Evolutionary conservation across 2,113 vertebrate species (phyloP).

Genomic region (Aplodontia rufa): DNA sequence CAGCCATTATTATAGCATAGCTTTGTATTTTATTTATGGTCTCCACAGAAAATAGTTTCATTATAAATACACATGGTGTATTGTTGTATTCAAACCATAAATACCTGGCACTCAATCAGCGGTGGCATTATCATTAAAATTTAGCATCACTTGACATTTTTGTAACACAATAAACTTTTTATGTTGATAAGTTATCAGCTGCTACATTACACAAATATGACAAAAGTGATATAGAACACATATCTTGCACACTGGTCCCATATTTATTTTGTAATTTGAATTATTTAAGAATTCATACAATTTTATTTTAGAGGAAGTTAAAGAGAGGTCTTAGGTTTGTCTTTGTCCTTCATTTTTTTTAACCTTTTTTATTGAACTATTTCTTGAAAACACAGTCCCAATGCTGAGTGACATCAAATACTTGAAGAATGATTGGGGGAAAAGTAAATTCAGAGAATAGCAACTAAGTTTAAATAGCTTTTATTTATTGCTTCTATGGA

Average conservation of each 20-base stretch:
- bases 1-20: not conserved
- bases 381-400: not conserved
- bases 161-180: constrained; percentile 43
- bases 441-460: not conserved
- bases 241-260: not conserved
- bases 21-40: constrained; percentile 31
- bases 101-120: constrained; percentile 53
- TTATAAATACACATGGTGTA: not conserved
- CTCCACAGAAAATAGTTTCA: not conserved
- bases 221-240: not conserved
- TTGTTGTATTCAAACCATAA: constrained; percentile 60
- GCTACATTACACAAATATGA: not conserved
- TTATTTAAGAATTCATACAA: not conserved
- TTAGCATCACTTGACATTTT: constrained; percentile 49
- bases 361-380: not conserved
- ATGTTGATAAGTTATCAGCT: constrained; percentile 14
- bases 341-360: not conserved
- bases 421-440: not conserved
- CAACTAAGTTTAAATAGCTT: not conserved
- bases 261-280: constrained; percentile 35
- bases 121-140: constrained; percentile 60
- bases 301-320: constrained; percentile 20
- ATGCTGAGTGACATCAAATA: not conserved
- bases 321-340: not conserved
- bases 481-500: not conserved